phyloP scores from a whole-genome alignment of 2,113 vertebrate genomes.

The Pygoscelis antarcticus region DNA sequence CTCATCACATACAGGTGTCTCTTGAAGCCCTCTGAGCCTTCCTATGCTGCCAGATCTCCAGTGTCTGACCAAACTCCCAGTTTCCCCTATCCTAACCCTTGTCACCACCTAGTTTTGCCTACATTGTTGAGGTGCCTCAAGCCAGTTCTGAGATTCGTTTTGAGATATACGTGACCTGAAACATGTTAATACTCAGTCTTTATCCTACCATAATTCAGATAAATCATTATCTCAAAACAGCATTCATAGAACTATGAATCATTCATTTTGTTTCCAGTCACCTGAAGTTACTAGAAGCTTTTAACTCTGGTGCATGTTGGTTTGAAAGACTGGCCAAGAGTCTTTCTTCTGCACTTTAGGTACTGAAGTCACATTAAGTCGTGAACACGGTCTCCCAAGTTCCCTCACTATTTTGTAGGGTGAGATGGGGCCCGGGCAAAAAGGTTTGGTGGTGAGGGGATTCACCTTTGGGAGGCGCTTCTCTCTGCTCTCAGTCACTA shows the following conservation, averaged over 20 bases:
- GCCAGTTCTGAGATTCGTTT: neutral
- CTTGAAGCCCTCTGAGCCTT: neutral
- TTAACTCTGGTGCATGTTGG: neutral
- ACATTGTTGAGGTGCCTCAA: neutral
- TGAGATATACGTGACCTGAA: neutral
- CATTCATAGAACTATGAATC: neutral
- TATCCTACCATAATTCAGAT: neutral
- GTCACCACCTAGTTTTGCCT: neutral
- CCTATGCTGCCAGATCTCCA: neutral
- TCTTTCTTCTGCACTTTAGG: neutral
- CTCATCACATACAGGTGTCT: neutral
- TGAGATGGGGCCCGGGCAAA: neutral
- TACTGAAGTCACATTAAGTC: neutral
- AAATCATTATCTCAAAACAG: neutral
- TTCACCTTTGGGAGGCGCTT: neutral
- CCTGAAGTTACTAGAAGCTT: neutral
- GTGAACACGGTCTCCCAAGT: neutral
- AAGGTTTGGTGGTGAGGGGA: neutral
- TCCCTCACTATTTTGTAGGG: neutral
- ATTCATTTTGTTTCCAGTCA: neutral
- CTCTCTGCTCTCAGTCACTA: neutral
- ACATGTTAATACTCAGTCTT: neutral
- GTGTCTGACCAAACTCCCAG: neutral
- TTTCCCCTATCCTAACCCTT: neutral
- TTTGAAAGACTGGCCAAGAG: neutral